These are phyloP conservation scores for Brachionus rotundiformis DNA, from an alignment of 1,140 invertebrate genomes.

Conservation along the genomic window DNA sequence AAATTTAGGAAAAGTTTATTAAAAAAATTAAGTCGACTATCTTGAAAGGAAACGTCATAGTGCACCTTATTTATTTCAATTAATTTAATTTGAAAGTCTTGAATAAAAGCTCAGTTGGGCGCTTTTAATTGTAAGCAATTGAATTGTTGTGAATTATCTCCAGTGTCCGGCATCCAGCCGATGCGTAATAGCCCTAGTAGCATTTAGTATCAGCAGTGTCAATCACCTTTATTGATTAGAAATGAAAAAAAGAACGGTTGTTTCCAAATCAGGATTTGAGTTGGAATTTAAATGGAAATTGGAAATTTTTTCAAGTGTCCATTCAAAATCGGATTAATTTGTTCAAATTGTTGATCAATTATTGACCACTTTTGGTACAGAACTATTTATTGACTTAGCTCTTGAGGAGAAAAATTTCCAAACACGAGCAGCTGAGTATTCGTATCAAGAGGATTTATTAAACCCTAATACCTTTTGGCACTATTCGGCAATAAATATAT, in stretches of 20 bases:
- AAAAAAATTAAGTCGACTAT: background rate
- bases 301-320: background rate
- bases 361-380: background rate
- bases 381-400: conserved; percentile 3
- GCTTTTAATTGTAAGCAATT: background rate
- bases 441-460: background rate
- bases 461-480: conserved; percentile 19
- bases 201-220: background rate
- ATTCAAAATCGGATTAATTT: background rate
- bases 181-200: background rate
- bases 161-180: background rate
- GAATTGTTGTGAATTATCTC: background rate
- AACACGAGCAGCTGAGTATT: conserved; percentile 27
- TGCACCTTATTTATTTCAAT: background rate
- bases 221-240: background rate
- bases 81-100: background rate
- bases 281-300: background rate
- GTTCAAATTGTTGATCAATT: conserved; percentile 18
- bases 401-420: background rate
- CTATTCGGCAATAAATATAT: conserved; percentile 33
- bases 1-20: background rate
- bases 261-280: background rate
- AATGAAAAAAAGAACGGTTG: background rate
- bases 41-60: background rate
- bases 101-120: background rate